Evolutionary conservation across 2,113 vertebrate genomes (phyloP).

Genomic region (Sardina pilchardus): DNA sequence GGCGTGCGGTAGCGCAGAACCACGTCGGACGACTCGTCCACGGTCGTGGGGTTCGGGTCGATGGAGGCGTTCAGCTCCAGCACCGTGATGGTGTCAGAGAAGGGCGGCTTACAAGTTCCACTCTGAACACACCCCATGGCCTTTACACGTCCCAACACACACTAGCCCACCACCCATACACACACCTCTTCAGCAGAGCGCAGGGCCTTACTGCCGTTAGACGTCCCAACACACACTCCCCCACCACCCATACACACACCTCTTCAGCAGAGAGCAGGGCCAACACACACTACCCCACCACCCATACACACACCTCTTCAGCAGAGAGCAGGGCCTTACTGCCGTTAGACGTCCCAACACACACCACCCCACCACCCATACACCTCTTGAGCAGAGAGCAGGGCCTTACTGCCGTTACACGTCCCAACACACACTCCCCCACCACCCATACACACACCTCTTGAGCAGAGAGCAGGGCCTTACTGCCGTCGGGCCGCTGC

Average conservation of each 20-base stretch:
- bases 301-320: slow-evolving; percentile 63
- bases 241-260: no score
- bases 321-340: not conserved
- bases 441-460: slow-evolving; percentile 70
- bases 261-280: no score
- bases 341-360: no score
- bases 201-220: not conserved
- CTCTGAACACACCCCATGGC: slow-evolving; percentile 88
- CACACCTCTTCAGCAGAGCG: slow-evolving; percentile 30
- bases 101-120: slow-evolving; percentile 79
- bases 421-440: slow-evolving; percentile 61
- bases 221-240: no score
- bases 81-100: slow-evolving; percentile 79
- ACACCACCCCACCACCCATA: no score
- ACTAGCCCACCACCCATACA: slow-evolving; percentile 74
- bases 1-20: slow-evolving; percentile 85
- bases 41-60: slow-evolving; percentile 80
- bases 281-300: slow-evolving; percentile 63
- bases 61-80: slow-evolving; percentile 82
- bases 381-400: no score
- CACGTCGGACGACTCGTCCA: slow-evolving; percentile 84
- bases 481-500: not conserved
- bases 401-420: no score
- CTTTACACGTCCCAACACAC: slow-evolving; percentile 59
- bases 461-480: not conserved